Evolutionary conservation across 2,113 vertebrate species (phyloP).

Genomic region (Struthidea cinerea): DNA sequence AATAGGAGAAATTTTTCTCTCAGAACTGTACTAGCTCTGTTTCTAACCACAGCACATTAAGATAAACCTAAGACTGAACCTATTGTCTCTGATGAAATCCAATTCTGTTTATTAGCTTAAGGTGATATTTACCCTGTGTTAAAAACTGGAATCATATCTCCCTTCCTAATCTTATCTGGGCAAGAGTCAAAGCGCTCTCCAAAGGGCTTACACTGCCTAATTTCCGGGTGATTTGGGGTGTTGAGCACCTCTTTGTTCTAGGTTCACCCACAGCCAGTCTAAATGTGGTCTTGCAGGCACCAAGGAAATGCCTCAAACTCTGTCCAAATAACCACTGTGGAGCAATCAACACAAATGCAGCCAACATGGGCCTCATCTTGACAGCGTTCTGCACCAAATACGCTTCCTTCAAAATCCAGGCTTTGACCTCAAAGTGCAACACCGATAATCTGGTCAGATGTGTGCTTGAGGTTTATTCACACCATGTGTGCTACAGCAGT

Average conservation of each 20-base stretch:
- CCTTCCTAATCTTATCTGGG: background rate
- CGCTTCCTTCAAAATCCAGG: background rate
- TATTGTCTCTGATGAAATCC: background rate
- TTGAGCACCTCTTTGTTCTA: background rate
- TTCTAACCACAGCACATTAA: background rate
- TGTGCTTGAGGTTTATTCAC: background rate
- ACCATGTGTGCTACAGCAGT: accelerated
- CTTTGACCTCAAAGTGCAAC: background rate
- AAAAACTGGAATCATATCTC: background rate
- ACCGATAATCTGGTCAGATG: background rate
- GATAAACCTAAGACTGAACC: background rate
- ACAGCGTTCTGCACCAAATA: background rate
- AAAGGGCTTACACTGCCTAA: background rate
- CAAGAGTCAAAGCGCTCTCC: background rate
- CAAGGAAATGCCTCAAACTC: background rate
- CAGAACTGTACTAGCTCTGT: background rate
- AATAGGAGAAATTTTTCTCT: background rate
- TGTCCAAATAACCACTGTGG: background rate
- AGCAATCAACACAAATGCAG: background rate
- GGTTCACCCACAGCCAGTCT: background rate
- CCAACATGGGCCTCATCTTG: accelerated
- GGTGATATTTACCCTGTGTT: background rate
- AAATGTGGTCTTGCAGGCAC: background rate
- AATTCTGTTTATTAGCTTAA: background rate
- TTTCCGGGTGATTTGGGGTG: background rate